Percentiles rank a stretch among this genome's conserved stretches.
Evolutionary conservation across 1,140 invertebrate genomes (phyloP).

Genomic region (Panonychus citri): DNA sequence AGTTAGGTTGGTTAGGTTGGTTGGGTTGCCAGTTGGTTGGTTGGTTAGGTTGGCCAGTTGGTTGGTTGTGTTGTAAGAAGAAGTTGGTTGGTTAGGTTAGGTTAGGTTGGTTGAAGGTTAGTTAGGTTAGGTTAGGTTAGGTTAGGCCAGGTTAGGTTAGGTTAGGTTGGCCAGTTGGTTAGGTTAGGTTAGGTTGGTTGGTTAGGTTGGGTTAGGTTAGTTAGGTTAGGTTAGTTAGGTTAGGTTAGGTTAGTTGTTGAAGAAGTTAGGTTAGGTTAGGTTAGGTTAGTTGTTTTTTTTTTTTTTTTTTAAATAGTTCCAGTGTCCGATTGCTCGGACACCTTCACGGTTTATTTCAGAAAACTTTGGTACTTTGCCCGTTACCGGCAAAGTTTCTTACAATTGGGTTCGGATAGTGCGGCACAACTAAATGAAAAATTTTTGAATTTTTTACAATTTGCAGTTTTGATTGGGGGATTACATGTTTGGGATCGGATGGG

Average conservation of each 20-base stretch:
- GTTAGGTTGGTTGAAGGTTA: slow-evolving; percentile 16
- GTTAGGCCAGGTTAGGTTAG: slow-evolving; percentile 12
- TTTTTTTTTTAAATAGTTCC: too few relatives aligned
- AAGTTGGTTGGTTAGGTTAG: slow-evolving; percentile 16
- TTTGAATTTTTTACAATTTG: too few relatives aligned
- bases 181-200: slow-evolving; percentile 7
- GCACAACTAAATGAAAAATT: too few relatives aligned
- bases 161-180: slow-evolving; percentile 2
- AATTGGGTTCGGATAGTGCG: too few relatives aligned
- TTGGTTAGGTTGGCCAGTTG: slow-evolving; percentile 14
- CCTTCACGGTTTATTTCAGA: too few relatives aligned
- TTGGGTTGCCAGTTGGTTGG: slow-evolving; percentile 14
- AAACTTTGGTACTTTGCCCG: too few relatives aligned
- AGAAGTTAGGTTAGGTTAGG: slow-evolving; percentile 10
- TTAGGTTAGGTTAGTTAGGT: slow-evolving; percentile 15
- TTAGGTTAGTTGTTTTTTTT: too few relatives aligned
- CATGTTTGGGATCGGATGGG: too few relatives aligned
- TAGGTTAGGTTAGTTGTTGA: slow-evolving; percentile 13
- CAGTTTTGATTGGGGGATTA: too few relatives aligned
- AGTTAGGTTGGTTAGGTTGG: slow-evolving; percentile 15
- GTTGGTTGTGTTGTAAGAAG: too few relatives aligned
- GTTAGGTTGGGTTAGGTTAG: slow-evolving; percentile 14
- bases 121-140: slow-evolving; percentile 18
- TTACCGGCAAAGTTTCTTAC: too few relatives aligned
- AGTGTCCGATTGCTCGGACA: too few relatives aligned